phyloP scores from a whole-genome alignment of 2,797 vertebrate species.

The Aplochiton taeniatus region DNA sequence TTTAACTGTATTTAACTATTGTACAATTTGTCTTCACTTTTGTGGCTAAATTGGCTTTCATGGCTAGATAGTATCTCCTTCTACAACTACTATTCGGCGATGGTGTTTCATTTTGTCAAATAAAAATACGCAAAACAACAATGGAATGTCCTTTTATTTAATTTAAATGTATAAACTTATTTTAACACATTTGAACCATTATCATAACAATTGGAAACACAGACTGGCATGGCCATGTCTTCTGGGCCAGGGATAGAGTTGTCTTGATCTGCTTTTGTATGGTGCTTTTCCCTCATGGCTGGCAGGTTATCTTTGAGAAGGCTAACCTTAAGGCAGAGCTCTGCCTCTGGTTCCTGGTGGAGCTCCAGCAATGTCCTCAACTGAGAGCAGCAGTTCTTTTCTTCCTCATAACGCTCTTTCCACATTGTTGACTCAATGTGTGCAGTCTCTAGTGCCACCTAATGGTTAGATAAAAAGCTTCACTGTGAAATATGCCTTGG shows the following conservation, averaged over 20 bases:
- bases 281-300: constrained; percentile 37
- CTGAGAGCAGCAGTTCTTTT: constrained; percentile 55
- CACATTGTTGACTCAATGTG: constrained; percentile 68
- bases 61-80: constrained; percentile 29
- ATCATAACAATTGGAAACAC: constrained; percentile 47
- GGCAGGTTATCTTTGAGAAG: constrained; percentile 59
- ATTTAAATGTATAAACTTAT: no score
- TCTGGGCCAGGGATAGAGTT: constrained; percentile 39
- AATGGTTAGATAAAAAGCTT: constrained; percentile 21
- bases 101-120: constrained; percentile 65
- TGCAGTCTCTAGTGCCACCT: constrained; percentile 63
- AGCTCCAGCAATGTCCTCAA: constrained; percentile 42
- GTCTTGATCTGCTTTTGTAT: constrained; percentile 8
- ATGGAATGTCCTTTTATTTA: no score
- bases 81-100: constrained; percentile 24
- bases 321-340: constrained; percentile 47
- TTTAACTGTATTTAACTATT: not conserved
- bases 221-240: constrained; percentile 25
- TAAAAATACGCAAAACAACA: constrained; percentile 37
- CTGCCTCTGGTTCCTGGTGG: constrained; percentile 50
- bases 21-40: constrained; percentile 40
- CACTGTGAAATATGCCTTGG: no score
- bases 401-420: constrained; percentile 52
- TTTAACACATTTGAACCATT: constrained; percentile 17
- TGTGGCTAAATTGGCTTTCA: constrained; percentile 44